Base-by-base conservation (phyloP, 2,888 invertebrate genomes). In the Drosophila helvetica region DNA sequence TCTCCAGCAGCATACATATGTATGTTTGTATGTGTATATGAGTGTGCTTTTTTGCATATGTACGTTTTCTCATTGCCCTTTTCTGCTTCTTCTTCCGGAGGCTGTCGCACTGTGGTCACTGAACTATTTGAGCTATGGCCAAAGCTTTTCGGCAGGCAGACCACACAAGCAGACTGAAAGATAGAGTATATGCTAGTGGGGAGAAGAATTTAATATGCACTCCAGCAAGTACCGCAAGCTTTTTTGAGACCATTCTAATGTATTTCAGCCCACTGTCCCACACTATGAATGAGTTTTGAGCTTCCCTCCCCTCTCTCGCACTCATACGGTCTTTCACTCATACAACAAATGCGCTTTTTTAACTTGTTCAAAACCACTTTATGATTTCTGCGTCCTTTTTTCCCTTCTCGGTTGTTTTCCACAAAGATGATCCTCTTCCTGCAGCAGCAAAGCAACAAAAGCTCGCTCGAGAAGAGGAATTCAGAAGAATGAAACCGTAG, bases 311-410 rank as follows among this genome's bases (percentile, higher is more conserved):
- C 57, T 59, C 25, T 8, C 27, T 53, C 53, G 22, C 51, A 18
- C 22, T 25, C 43, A 51, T 7, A 7, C 38, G n/a, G n/a, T 38
- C 38, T 38, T 38, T 38, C 38, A n/a, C 38, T 38, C 38, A 38
- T 7, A 38, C 38, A 38, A 25, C 38, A 63, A 55, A 69, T 74
- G 74, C 74, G 74, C 74, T 72, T 82, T 83, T 78, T 88, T 71
- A 84, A 86, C 88, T 84, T 88, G 83, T 74, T 84, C 88, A 78
- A 75, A 84, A 88, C 83, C 83, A 84, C 83, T 84, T 84, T 88
- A 84, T 84, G 83, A 84, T 84, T 88, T 88, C 53, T 78, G 69
- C 76, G 80, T 84, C 86, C 83, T 86, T 88, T 84, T 74, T 73
- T 76, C 72, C 75, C 79, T 71, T 72, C 67, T 77, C 58, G 27